Evolutionary conservation across 2,888 invertebrate genomes (phyloP), one percentile per base, ranked within the genome.

Genomic region (Autographa gamma): DNA sequence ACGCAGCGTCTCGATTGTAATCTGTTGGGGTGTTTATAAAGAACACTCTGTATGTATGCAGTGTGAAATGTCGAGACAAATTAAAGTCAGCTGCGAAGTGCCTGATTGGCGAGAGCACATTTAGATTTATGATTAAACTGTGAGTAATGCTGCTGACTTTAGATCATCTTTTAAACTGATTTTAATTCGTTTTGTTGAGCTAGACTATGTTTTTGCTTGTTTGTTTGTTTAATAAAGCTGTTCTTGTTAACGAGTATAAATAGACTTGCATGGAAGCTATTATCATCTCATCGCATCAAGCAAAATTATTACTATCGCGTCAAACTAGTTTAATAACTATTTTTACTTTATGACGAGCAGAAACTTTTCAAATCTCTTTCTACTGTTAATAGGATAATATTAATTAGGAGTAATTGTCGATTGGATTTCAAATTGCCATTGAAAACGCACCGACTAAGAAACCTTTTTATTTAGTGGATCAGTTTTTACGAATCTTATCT

Each of bases 51-150:
- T 85, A 66, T 78, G 75, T 79, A 76, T 74, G 85, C 89, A 89
- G 90, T 89, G 91, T 88, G 88, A 91, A 91, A 88, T 88, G 90
- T 87, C 89, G 90, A 87, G 90, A 91, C 90, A 92, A 93, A 94
- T 94, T 93, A 91, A 91, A 90, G 85, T 87, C 95, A 94, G 93
- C 94, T 95, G 94, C 87, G 84, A 85, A 88, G 88, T 85, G 80
- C 75, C 83, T 83, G 92, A 93, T 93, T 92, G 92, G 91, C 89
- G 89, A 89, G 81, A 86, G 88, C 90, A 88, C 90, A 92, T 92
- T 92, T 91, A 91, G 92, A 92, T 91, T 93, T 91, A 92, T 89
- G 87, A 90, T 89, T 86, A 89, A 81, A 80, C 76, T 73, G 84
- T 83, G 77, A 83, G 83, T 83, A 80, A 83, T 79, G 78, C 71